Conservation (phyloP, 30 jellyfish, hydroid and myxozoan species). For the Aurelia sp. region DNA sequence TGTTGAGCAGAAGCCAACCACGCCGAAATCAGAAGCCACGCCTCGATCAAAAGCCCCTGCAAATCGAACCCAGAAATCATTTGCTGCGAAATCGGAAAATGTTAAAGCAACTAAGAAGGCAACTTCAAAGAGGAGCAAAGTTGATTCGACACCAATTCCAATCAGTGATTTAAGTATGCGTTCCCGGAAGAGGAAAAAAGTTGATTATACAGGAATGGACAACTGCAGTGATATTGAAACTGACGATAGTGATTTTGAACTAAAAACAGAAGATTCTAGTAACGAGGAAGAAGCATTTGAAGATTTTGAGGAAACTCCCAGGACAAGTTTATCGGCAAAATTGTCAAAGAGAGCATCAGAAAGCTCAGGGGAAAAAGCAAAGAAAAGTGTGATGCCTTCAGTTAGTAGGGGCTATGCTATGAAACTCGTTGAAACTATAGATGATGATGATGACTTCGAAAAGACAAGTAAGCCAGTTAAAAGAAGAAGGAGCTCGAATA, state of each 20-base stretch:
- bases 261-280: too few species aligned
- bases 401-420: slow-evolving; percentile 22
- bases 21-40: too few species aligned
- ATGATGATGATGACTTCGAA: slow-evolving; percentile 62
- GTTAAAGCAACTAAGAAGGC: too few species aligned
- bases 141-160: neutral
- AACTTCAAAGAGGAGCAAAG: neutral
- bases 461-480: slow-evolving; percentile 48
- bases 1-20: too few species aligned
- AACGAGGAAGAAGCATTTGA: slow-evolving; percentile 7
- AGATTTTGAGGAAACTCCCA: slow-evolving; percentile 29
- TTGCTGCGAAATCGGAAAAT: neutral
- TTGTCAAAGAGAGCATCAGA: slow-evolving; percentile 11
- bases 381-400: slow-evolving; percentile 40
- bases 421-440: slow-evolving; percentile 38
- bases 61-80: too few species aligned
- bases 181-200: slow-evolving; percentile 8
- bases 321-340: slow-evolving; percentile 21
- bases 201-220: slow-evolving; percentile 31
- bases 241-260: slow-evolving; percentile 7
- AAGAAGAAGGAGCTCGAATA: slow-evolving; percentile 1
- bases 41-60: too few species aligned
- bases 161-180: neutral
- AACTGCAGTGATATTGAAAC: too few species aligned
- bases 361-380: slow-evolving; percentile 2